These are phyloP conservation scores for Galagoides demidoff DNA, from an alignment of 2,797 vertebrate genomes.

Conservation along the genomic window DNA sequence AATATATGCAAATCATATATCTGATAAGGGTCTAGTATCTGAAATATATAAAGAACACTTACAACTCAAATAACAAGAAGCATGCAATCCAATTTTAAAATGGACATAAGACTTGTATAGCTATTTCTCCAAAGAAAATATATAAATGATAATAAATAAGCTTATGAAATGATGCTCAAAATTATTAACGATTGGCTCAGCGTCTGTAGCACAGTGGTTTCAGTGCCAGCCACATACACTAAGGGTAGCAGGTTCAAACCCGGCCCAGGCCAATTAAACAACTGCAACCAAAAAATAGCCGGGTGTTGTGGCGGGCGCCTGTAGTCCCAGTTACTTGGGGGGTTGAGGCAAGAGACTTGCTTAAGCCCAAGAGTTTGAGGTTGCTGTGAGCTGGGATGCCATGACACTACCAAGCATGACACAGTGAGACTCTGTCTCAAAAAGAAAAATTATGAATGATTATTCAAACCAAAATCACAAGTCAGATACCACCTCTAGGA, in stretches of 20 bases:
- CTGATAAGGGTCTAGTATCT: neutral
- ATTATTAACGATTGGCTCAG: neutral
- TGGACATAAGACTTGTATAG: neutral
- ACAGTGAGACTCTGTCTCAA: too few relatives aligned
- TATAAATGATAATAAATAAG: neutral
- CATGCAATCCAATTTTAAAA: neutral
- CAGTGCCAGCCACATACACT: too few relatives aligned
- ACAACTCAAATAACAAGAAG: neutral
- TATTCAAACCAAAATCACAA: neutral
- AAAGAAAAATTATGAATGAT: neutral
- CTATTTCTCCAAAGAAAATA: neutral
- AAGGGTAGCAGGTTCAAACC: too few relatives aligned
- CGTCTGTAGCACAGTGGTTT: too few relatives aligned
- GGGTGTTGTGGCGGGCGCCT: too few relatives aligned
- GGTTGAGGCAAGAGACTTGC: too few relatives aligned
- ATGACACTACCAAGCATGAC: too few relatives aligned
- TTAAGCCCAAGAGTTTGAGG: too few relatives aligned
- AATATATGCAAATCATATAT: neutral
- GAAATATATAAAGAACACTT: neutral
- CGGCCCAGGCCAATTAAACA: too few relatives aligned
- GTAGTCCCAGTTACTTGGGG: too few relatives aligned
- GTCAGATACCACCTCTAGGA: neutral
- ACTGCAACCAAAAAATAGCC: too few relatives aligned
- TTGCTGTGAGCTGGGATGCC: too few relatives aligned
- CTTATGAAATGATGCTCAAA: neutral